Percentiles rank a stretch among this genome's conserved stretches.
Conservation (phyloP, 1,140 invertebrate species). For the Drosophila bocki region DNA sequence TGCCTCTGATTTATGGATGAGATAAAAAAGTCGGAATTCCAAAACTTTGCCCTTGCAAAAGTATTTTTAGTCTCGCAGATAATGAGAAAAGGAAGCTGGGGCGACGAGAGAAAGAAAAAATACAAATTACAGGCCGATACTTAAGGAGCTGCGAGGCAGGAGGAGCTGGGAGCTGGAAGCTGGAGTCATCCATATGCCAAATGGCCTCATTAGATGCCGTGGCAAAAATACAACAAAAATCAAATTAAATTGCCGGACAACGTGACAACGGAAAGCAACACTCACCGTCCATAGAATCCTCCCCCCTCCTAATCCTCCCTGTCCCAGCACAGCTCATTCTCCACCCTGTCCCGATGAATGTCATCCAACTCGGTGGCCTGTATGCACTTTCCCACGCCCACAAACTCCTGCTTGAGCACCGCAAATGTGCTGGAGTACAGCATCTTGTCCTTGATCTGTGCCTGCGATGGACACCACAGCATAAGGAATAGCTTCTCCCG, state of each 20-base stretch:
- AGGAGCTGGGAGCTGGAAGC: conserved; percentile 2
- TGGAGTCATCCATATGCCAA: conserved; percentile 63
- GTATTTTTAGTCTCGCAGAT: conserved; percentile 57
- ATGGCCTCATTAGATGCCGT: conserved; percentile 65
- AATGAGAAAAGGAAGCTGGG: conserved; percentile 15
- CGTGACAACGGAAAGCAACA: conserved; percentile 22
- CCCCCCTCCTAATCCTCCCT: conserved; percentile 24
- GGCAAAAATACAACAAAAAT: conserved; percentile 28
- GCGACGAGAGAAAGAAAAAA: background rate
- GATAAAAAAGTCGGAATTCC: conserved; percentile 70
- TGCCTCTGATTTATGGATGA: conserved; percentile 70
- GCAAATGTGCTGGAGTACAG: conserved; percentile 61
- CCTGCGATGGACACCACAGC: conserved; percentile 58
- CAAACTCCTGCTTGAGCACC: conserved; percentile 42
- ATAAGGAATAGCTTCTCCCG: conserved; percentile 63
- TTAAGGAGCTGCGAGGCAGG: background rate
- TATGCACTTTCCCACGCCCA: conserved; percentile 54
- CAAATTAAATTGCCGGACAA: conserved; percentile 56
- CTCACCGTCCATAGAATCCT: background rate
- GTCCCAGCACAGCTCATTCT: conserved; percentile 51
- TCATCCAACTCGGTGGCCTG: conserved; percentile 63
- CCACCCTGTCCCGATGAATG: conserved; percentile 26
- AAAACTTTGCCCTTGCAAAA: conserved; percentile 61
- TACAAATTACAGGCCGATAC: conserved; percentile 62
- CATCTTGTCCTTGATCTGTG: conserved; percentile 64